phyloP scores from a whole-genome alignment of 1,140 invertebrate genomes.

The Caenorhabditis latens region DNA sequence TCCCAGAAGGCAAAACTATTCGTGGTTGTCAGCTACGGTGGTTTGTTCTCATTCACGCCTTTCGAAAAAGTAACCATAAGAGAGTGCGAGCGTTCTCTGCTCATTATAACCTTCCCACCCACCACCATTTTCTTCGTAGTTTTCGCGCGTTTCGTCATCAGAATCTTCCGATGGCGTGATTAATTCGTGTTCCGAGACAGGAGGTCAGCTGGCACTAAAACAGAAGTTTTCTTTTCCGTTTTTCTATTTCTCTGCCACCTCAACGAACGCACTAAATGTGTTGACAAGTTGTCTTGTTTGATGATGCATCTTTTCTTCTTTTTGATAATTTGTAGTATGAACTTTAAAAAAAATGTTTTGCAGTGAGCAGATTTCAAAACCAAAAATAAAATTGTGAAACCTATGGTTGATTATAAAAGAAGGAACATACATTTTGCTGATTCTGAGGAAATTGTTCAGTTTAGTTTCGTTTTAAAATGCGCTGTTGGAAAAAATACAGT shows the following conservation, averaged over 20 bases:
- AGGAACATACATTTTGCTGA: not conserved
- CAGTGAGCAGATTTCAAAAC: not conserved
- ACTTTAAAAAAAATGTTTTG: not conserved
- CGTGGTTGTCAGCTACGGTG: too few relatives aligned
- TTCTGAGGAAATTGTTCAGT: too few relatives aligned
- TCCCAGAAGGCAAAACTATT: too few relatives aligned
- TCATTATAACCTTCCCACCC: not conserved
- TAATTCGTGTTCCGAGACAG: not conserved
- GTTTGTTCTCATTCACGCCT: not conserved
- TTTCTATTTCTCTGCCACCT: not conserved
- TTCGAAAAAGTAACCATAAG: not conserved
- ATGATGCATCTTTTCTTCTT: too few relatives aligned
- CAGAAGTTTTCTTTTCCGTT: not conserved
- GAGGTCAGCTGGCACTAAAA: constrained; percentile 34
- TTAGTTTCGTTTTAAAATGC: too few relatives aligned
- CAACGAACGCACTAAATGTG: constrained; percentile 4
- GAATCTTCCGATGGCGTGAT: constrained; percentile 44
- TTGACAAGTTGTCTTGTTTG: not conserved
- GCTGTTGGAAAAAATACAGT: too few relatives aligned
- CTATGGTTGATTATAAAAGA: not conserved
- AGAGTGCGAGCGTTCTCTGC: constrained; percentile 40
- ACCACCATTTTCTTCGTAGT: not conserved
- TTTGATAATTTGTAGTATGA: not conserved
- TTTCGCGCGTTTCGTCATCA: not conserved
- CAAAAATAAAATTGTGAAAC: not conserved